Evolutionary conservation across 2,797 vertebrate genomes (phyloP), one percentile per base, ranked within the genome.

Genomic region (Bradypodion pumilum): DNA sequence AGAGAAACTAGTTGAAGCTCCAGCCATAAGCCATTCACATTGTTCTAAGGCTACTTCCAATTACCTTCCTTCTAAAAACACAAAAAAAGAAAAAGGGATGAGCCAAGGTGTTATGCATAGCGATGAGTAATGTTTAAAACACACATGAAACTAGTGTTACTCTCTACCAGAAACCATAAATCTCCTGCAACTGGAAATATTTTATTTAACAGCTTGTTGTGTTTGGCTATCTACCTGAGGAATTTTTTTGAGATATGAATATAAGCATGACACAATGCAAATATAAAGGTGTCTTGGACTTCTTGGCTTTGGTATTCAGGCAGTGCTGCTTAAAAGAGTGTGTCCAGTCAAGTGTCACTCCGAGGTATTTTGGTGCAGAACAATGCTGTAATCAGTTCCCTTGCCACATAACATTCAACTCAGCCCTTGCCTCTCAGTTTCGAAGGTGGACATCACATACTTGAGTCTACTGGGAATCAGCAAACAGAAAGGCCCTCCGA

Each of bases 41-140:
- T 73, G 37, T 90, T 79, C 56, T 46, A 83, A n/a, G 60, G 59
- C 29, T 81, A 86, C 84, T 86, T 86, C 83, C 79, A 15, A 42
- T 76, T 49, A 84, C 27, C 79, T 89, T 82, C 86, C 74, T 84
- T 90, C 80, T 85, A 91, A 93, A 90, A 85, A 69, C 89, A 85
- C 85, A 76, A 37, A 84, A 84, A 44, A 88, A 82, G 44, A 3
- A 56, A 4, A 29, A 16, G 49, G 32, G 37, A 82, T n/a, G 70
- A 49, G 42, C 5, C 59, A 87, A 87, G 73, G 82, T 89, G 82
- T 74, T 87, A 87, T 78, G 84, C 44, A 85, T 84, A 21, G 1
- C 88, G 89, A 86, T 62, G 0, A 72, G 79, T 32, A 75, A 59
- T 21, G 29, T 12, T 89, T 80, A 49, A 80, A 82, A 42, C 81